These are phyloP conservation scores for Popillia japonica DNA, from an alignment of 1,140 invertebrate species.

Conservation along the genomic window DNA sequence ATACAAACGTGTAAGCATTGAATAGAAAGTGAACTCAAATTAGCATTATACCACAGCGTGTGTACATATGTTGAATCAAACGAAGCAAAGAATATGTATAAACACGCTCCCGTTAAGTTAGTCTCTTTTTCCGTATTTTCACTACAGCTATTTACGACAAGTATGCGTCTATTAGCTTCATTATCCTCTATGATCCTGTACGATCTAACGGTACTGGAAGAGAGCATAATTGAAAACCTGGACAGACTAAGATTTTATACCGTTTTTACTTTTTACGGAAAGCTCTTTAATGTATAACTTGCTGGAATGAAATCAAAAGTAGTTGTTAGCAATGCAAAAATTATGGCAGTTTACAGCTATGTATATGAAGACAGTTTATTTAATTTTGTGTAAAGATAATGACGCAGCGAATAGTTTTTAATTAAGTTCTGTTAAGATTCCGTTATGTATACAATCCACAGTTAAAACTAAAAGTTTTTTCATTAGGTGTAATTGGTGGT, in stretches of 20 bases:
- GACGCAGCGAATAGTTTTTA: too few relatives aligned
- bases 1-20: neutral
- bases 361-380: neutral
- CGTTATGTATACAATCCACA: too few relatives aligned
- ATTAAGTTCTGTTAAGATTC: too few relatives aligned
- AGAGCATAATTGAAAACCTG: neutral
- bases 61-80: neutral
- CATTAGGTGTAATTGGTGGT: too few relatives aligned
- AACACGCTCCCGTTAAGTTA: too few relatives aligned
- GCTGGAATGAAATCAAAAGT: neutral
- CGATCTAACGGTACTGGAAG: neutral
- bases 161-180: neutral
- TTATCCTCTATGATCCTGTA: neutral
- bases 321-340: neutral
- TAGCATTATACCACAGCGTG: neutral
- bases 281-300: neutral
- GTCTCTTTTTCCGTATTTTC: constrained; percentile 12
- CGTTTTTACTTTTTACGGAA: neutral
- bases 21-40: neutral
- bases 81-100: neutral
- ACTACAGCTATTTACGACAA: neutral
- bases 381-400: too few relatives aligned
- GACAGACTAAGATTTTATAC: neutral
- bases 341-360: neutral
- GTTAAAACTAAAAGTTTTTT: too few relatives aligned